Evolutionary conservation across 2,113 vertebrate species (phyloP), one percentile per base, ranked within the genome.

Genomic region (Acrocephalus kingi): DNA sequence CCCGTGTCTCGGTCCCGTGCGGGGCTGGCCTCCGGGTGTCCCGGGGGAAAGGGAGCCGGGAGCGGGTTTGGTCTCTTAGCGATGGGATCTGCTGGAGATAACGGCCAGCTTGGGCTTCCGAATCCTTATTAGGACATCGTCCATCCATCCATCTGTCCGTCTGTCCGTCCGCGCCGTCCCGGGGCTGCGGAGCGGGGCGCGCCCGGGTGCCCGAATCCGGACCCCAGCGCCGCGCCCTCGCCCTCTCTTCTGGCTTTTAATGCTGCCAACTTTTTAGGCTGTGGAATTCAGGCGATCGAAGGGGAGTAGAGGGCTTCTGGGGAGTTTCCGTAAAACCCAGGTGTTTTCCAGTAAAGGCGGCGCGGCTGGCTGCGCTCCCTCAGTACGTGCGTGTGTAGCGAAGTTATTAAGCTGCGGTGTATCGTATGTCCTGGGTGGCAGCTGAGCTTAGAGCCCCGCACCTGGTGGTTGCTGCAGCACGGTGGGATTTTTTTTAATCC

Each of bases 381-480:
- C 2, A 0, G 4, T 10, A 1, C 46, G 31, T 2, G 14, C 13
- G 37, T 6, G 7, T 25, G n/a, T 4, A 0, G 63, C 10, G 6
- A 6, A 37, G 82, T 31, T 33, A 4, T 0, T 5, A 17, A 15
- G 41, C 51, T 28, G 79, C 27, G 0, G 13, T 5, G 35, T 33
- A 3, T 48, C 11, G 1, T 1, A 0, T 58, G 43, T 43, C 66
- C 19, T 7, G 83, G 55, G 2, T 2, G 68, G 63, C 64, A 46
- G 51, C 39, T 3, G 37, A 52, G 54, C 49, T n/a, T 7, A 1
- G 2, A 27, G 66, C 37, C 25, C 35, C 8, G 58, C 49, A n/a
- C 31, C 63, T 51, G 64, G 37, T 9, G 46, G 3, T 5, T 30
- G 6, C 33, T 15, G 28, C 49, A 17, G 48, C 4, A 0, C 28